Conservation (phyloP, 2,797 vertebrate species). For the Pelodytes ibericus region DNA sequence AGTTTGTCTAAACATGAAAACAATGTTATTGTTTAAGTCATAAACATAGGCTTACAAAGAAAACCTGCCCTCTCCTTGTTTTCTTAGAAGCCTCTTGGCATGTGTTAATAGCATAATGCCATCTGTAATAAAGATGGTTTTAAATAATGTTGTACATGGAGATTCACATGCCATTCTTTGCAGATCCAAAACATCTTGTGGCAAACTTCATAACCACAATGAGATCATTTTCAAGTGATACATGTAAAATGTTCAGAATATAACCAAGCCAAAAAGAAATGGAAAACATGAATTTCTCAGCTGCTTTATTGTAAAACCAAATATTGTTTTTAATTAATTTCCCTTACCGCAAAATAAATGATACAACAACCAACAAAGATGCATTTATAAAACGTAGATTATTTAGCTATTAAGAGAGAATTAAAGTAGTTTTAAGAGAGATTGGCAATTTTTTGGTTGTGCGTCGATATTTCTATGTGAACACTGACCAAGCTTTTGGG, state of each 20-base stretch:
- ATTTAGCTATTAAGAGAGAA: too few species aligned
- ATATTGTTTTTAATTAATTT: neutral
- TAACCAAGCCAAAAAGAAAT: neutral
- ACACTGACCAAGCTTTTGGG: too few species aligned
- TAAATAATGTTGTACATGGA: neutral
- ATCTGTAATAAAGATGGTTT: too few species aligned
- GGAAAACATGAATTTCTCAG: neutral
- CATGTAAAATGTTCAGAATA: neutral
- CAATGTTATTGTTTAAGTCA: neutral
- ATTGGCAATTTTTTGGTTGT: too few species aligned
- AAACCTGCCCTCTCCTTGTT: neutral
- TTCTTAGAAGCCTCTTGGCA: neutral
- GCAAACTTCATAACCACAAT: neutral
- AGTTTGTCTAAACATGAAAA: neutral
- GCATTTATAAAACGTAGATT: too few species aligned
- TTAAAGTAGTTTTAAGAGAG: too few species aligned
- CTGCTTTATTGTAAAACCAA: neutral
- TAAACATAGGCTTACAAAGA: neutral
- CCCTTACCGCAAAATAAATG: neutral
- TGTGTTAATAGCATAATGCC: neutral
- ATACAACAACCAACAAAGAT: too few species aligned
- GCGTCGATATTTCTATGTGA: too few species aligned
- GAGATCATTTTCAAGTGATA: neutral
- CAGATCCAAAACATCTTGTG: neutral
- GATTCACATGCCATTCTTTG: neutral